Evolutionary conservation across 2,797 vertebrate species (phyloP), one percentile per base, ranked within the genome.

Genomic region (Ispidina picta): DNA sequence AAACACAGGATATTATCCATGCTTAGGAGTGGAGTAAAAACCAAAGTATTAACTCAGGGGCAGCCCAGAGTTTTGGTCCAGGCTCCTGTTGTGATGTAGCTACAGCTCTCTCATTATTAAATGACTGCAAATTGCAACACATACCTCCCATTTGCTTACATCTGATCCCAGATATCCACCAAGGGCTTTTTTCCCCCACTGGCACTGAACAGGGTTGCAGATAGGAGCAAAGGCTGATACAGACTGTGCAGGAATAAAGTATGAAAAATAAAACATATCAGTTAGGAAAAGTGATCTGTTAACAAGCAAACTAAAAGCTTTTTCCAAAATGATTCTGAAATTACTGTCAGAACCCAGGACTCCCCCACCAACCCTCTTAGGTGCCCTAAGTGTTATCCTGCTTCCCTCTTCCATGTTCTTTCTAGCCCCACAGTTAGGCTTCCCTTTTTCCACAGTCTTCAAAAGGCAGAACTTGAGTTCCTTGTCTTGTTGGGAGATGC

Each of bases 121-220:
- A 68, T 37, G 60, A 16, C 31, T 21, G 31, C 0, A 0, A 26
- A 31, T 48, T 62, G n/a, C 25, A 73, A 22, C 28, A 96, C 97
- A 10, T 95, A 99, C 99, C 99, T 99, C 98, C 99, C 99, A 99
- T 12, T 98, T 98, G 83, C 96, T 97, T 85, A 98, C 89, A 86
- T 99, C 98, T 19, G 98, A 62, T 83, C 99, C 99, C 91, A 99
- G 98, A 93, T 99, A 99, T 44, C 99, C 98, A 4, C 96, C 75
- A 55, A 99, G 98, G 44, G 98, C 99, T 79, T 99, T 99, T 97
- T 99, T 99, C 26, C 99, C 99, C 99, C 99, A 99, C 46, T 98
- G 98, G 87, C 98, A 99, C 96, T 99, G 98, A 63, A 98, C 46
- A 1, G 99, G 99, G 97, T 99, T 99, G 97, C 99, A 99, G 97